phyloP scores from a whole-genome alignment of 2,797 vertebrate species.

The Chrosomus eos region DNA sequence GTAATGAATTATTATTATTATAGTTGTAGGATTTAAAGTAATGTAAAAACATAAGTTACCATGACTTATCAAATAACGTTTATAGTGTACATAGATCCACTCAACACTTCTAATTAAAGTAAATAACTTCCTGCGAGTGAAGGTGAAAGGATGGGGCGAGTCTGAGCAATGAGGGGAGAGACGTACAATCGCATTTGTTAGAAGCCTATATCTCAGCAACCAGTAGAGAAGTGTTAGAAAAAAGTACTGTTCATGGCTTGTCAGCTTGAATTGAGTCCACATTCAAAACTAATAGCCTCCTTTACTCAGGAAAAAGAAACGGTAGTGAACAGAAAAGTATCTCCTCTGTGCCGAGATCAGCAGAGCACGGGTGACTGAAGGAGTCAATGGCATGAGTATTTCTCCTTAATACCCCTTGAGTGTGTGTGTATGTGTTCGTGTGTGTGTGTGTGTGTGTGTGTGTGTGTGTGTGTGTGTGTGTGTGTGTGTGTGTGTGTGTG shows the following conservation, averaged over 20 bases:
- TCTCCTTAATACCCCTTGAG: slow-evolving; percentile 27
- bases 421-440: too few species aligned
- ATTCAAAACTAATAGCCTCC: slow-evolving; percentile 39
- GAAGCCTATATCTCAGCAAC: slow-evolving; percentile 14
- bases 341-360: slow-evolving; percentile 24
- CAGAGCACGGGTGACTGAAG: slow-evolving; percentile 17
- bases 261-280: slow-evolving; percentile 34
- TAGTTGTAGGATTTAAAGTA: not conserved
- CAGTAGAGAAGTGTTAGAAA: not conserved
- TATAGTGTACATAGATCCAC: not conserved
- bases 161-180: not conserved
- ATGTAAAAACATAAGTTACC: not conserved
- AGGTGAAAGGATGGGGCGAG: not conserved
- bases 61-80: not conserved
- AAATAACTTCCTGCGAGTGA: not conserved
- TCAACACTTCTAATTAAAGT: not conserved
- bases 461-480: slow-evolving; percentile 12
- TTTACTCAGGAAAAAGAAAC: slow-evolving; percentile 36
- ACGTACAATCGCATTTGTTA: not conserved
- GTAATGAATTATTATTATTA: too few species aligned
- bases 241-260: slow-evolving; percentile 33
- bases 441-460: not conserved
- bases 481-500: too few species aligned
- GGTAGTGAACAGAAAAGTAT: slow-evolving; percentile 24
- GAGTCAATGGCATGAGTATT: slow-evolving; percentile 35